A percentile compares a stretch with the other conserved stretches of the same genome.
These are phyloP conservation scores for Hipposideros larvatus DNA, from an alignment of 2,797 vertebrate species.

Conservation along the genomic window DNA sequence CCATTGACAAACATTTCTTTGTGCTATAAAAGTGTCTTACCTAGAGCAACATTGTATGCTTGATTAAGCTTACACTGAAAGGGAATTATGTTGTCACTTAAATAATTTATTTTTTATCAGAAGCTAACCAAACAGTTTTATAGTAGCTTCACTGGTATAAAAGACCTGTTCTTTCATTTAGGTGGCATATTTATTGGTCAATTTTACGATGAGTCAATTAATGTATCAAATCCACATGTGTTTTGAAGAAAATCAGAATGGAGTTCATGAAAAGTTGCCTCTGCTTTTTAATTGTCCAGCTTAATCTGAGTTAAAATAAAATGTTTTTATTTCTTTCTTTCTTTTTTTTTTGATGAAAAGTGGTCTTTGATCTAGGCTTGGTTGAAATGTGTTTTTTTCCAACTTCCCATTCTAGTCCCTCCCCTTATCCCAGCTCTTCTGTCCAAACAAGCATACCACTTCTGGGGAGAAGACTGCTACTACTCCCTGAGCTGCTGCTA, in stretches of 20 bases:
- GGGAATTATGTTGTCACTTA: slow-evolving; percentile 69
- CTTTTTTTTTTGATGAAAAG: slow-evolving; percentile 3
- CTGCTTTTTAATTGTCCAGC: slow-evolving; percentile 44
- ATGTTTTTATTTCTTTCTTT: too few relatives aligned
- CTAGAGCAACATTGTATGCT: slow-evolving; percentile 49
- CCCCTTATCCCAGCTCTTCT: slow-evolving; percentile 25
- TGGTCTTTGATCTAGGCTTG: not conserved
- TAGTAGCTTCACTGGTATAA: slow-evolving; percentile 50
- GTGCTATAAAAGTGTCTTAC: slow-evolving; percentile 62
- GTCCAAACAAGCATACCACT: slow-evolving; percentile 40
- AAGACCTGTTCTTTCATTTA: slow-evolving; percentile 46
- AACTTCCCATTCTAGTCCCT: slow-evolving; percentile 22
- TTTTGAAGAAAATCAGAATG: slow-evolving; percentile 64
- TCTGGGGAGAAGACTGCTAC: slow-evolving; percentile 39
- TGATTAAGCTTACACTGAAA: slow-evolving; percentile 69
- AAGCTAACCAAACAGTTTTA: slow-evolving; percentile 68
- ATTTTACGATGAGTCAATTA: slow-evolving; percentile 47
- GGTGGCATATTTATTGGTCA: slow-evolving; percentile 23
- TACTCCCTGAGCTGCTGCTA: slow-evolving; percentile 40
- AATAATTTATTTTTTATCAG: slow-evolving; percentile 67
- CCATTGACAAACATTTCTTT: slow-evolving; percentile 36
- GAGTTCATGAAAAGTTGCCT: slow-evolving; percentile 52
- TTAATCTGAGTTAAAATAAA: slow-evolving; percentile 64
- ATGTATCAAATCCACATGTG: slow-evolving; percentile 42
- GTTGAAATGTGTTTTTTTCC: not conserved